Evolutionary conservation across 92 coral and sea anemone genomes (phyloP), one percentile per base, ranked within the genome.

Genomic region (Micromussa lordhowensis): DNA sequence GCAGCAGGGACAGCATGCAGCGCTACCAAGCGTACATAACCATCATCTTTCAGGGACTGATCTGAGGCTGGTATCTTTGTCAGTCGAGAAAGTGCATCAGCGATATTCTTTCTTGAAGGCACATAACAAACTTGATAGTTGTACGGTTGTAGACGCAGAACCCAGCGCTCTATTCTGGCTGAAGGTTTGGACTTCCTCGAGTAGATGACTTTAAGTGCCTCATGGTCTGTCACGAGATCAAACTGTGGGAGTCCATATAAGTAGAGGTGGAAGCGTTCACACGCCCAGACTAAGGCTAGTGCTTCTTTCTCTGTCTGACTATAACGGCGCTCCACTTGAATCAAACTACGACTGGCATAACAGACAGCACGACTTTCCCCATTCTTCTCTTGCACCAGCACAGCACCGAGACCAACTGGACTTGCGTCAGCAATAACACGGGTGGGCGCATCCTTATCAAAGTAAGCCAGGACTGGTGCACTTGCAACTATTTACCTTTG

Each of bases 381-480:
- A 21, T 21, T 58, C 16, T 10, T 19, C 3, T 58, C n/a, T 58
- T 18, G 38, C 38, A 35, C 38, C n/a, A 18, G n/a, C n/a, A 58
- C 64, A 1, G 64, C 64, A 5, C 64, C 4, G 8, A 58, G 64
- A 7, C 64, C 64, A 7, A 19, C 64, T 10, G n/a, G 26, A 58
- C 64, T 58, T 1, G 26, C n/a, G 3, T 58, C 64, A 18, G 64
- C 64, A 35, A 35, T 35, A 35, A 35, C 38, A 34, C 74, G 68
- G 48, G 87, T 75, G 57, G 26, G 83, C 0, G 88, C 79, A 17
- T 89, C 84, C 54, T 58, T 83, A 49, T 89, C 54, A 49, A 82
- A 79, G 55, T 72, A 88, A 4, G 90, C 86, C 55, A 80, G 44
- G 49, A 87, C 86, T 19, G 86, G 53, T 44, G 81, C 86, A 80